Percentiles rank a stretch among this genome's conserved stretches.
phyloP scores from a whole-genome alignment of 2,888 invertebrate species.

The Noctua janthe region DNA sequence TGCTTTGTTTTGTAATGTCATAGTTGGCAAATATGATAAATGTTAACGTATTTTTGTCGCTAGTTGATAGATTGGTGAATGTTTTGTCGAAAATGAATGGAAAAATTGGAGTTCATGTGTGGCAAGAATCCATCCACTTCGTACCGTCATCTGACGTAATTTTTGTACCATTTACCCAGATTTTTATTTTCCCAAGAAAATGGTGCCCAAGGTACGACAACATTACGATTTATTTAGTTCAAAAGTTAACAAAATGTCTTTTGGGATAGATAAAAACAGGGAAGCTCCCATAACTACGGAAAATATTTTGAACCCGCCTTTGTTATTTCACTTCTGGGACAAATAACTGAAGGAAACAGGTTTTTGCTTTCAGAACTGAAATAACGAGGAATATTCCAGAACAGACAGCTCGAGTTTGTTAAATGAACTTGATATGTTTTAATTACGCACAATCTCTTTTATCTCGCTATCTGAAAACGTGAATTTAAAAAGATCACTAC shows the following conservation, averaged over 20 bases:
- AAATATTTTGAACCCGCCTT: constrained; percentile 30
- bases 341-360: constrained; percentile 38
- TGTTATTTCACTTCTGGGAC: constrained; percentile 43
- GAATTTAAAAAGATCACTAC: not conserved
- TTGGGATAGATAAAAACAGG: constrained; percentile 32
- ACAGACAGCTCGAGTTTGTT: constrained; percentile 18
- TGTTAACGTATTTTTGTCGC: constrained; percentile 7
- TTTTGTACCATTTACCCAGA: not conserved
- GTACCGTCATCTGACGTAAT: not conserved
- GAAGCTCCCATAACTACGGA: not conserved
- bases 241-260: constrained; percentile 19
- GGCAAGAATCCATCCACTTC: not conserved
- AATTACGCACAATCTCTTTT: constrained; percentile 16
- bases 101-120: not conserved
- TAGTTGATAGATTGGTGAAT: not conserved
- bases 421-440: constrained; percentile 16
- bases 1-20: constrained; percentile 32
- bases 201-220: not conserved
- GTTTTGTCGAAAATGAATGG: not conserved
- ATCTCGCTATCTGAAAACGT: constrained; percentile 2
- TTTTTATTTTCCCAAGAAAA: constrained; percentile 5
- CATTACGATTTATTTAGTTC: constrained; percentile 16
- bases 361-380: constrained; percentile 36
- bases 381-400: constrained; percentile 15
- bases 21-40: constrained; percentile 25